Conservation (phyloP, 2,797 vertebrate genomes). For the Silurus aristotelis region DNA sequence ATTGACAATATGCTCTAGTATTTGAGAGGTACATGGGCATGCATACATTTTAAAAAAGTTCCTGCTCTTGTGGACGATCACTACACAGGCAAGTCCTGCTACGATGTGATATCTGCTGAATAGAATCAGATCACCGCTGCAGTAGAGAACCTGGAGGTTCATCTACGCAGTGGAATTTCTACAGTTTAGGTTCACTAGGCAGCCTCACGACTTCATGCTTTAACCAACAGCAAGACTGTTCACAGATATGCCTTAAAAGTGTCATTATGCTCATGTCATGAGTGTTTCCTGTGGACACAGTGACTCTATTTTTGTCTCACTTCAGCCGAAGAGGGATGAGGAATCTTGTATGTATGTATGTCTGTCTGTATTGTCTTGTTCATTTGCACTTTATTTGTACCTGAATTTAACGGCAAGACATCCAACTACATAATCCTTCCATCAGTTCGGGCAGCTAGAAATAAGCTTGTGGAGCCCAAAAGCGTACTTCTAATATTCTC, state of each 20-base stretch:
- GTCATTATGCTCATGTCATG: conserved; percentile 47
- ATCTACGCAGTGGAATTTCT: conserved; percentile 4
- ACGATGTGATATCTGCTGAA: background rate
- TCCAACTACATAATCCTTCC: conserved; percentile 46
- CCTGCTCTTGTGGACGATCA: conserved; percentile 38
- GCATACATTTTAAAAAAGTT: conserved; percentile 39
- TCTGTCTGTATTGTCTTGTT: conserved; percentile 35
- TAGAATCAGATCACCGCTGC: conserved; percentile 30
- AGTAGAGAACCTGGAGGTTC: conserved; percentile 13
- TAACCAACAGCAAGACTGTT: conserved; percentile 64
- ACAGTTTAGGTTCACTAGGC: conserved; percentile 17
- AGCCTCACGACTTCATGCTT: conserved; percentile 38
- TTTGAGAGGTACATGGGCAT: background rate
- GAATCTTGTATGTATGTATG: conserved; percentile 14
- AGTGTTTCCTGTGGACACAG: conserved; percentile 36
- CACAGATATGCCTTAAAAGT: conserved; percentile 76
- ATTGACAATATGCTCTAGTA: conserved; percentile 11
- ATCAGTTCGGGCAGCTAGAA: conserved; percentile 53
- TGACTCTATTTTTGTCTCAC: conserved; percentile 38
- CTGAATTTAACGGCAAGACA: conserved; percentile 37
- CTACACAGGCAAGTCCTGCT: background rate
- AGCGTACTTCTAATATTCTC: conserved; percentile 27
- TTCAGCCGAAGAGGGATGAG: conserved; percentile 28
- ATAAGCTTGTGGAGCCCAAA: conserved; percentile 50
- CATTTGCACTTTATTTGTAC: conserved; percentile 49